phyloP scores from a whole-genome alignment of 2,113 vertebrate genomes.

The human (Homo sapiens) region DNA sequence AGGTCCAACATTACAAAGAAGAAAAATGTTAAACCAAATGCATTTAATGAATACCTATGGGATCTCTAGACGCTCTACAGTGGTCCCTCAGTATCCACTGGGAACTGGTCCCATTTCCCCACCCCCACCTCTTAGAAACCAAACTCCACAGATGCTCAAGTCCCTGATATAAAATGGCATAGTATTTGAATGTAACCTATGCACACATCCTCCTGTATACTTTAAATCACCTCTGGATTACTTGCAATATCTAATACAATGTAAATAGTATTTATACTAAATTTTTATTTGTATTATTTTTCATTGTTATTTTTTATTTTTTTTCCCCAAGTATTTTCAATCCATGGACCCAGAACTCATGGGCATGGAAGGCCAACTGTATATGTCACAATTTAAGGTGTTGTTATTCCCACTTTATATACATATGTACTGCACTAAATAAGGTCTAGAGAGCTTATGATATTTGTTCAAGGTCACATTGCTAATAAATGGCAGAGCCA shows the following conservation, averaged over 20 bases:
- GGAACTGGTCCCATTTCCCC: background rate
- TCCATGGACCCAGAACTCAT: background rate
- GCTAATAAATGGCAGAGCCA: background rate
- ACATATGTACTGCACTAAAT: background rate
- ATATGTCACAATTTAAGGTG: background rate
- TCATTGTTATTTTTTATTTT: background rate
- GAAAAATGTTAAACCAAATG: background rate
- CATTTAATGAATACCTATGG: background rate
- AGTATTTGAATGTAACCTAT: background rate
- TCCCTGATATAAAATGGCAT: background rate
- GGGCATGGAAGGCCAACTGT: background rate
- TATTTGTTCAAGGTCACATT: background rate
- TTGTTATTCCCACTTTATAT: background rate
- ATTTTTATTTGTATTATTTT: background rate
- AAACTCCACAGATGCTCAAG: background rate
- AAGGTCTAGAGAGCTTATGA: background rate
- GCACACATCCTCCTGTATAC: background rate
- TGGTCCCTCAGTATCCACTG: background rate
- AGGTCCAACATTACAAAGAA: background rate
- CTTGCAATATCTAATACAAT: background rate
- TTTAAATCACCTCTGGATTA: background rate
- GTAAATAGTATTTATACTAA: background rate
- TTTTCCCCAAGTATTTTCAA: background rate
- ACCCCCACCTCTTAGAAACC: background rate
- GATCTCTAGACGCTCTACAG: background rate